Evolutionary conservation across 2,888 invertebrate genomes (phyloP), one percentile per base, ranked within the genome.

Genomic region (Deroplatys truncata): DNA sequence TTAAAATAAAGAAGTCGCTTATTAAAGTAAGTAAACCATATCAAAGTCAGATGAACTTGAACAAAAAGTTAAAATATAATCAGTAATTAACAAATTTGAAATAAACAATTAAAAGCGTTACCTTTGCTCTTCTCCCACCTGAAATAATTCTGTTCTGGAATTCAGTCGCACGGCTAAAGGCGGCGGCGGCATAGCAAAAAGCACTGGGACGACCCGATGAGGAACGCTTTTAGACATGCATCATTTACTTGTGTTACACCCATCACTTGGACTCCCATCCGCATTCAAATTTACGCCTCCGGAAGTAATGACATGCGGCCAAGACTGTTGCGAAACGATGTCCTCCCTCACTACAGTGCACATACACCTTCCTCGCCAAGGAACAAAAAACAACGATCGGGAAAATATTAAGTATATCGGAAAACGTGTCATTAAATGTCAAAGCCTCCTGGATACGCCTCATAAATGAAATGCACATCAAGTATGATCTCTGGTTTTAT

Each of bases 261-360:
- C 86, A 87, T 86, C 86, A n/a, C 86, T 20, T 72, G 56, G 56
- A 72, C 56, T 87, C 49, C 82, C 86, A 49, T 85, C 25, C 85
- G 25, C 86, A 87, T 87, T 87, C 86, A 87, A 87, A 87, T 87
- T 28, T 87, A 87, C 72, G 86, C 86, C 86, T 87, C 82, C 82
- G 86, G 86, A 87, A 87, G 82, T 87, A 72, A 87, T 82, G 31
- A 82, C 31, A 87, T 87, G 86, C 86, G 31, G 86, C 25, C 82
- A 16, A 87, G 31, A 87, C 15, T 82, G 86, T 29, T 87, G 86
- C 82, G 82, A 87, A 82, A 87, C 31, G 49, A 86, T 28, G 31
- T 72, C 56, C 56, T 72, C 56, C 56, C 56, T 72, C 56, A 72
- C 56, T 7, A 0, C 20, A 7, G 56, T 72, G 20, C n/a, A n/a